These are phyloP conservation scores for Zootermopsis nevadensis DNA, from an alignment of 2,888 invertebrate genomes.

Conservation along the genomic window DNA sequence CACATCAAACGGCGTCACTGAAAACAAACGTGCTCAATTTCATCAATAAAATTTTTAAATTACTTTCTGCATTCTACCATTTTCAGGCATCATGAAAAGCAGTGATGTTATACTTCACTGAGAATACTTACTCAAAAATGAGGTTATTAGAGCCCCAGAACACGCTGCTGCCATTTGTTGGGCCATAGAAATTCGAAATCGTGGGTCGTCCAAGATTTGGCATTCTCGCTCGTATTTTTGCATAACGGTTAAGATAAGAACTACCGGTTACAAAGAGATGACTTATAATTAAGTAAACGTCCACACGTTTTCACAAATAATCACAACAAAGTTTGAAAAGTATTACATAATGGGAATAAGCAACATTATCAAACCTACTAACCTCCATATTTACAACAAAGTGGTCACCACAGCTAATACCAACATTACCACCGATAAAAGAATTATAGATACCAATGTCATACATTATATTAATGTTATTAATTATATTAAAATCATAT, in stretches of 20 bases:
- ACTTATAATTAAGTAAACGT: not conserved
- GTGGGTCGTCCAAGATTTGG: conserved; percentile 68
- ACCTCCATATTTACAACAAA: too few relatives aligned
- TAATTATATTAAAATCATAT: too few relatives aligned
- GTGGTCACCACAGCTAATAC: too few relatives aligned
- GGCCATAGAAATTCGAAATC: conserved; percentile 78
- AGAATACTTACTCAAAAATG: conserved; percentile 80
- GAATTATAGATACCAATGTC: too few relatives aligned
- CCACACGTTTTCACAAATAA: conserved; percentile 5
- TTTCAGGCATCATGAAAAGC: not conserved
- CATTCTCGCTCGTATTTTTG: conserved; percentile 15
- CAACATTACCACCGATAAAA: too few relatives aligned
- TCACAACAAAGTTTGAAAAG: not conserved
- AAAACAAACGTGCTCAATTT: not conserved
- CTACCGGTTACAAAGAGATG: not conserved
- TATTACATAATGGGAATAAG: too few relatives aligned
- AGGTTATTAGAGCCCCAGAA: conserved; percentile 90
- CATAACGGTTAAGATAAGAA: not conserved
- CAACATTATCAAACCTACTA: too few relatives aligned
- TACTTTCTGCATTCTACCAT: not conserved
- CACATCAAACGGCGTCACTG: conserved; percentile 99
- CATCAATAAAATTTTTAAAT: not conserved
- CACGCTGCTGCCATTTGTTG: conserved; percentile 90
- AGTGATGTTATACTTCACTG: not conserved
- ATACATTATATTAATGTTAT: too few relatives aligned